Conservation (phyloP, 2,113 vertebrate species). For the Elgaria multicarinata region DNA sequence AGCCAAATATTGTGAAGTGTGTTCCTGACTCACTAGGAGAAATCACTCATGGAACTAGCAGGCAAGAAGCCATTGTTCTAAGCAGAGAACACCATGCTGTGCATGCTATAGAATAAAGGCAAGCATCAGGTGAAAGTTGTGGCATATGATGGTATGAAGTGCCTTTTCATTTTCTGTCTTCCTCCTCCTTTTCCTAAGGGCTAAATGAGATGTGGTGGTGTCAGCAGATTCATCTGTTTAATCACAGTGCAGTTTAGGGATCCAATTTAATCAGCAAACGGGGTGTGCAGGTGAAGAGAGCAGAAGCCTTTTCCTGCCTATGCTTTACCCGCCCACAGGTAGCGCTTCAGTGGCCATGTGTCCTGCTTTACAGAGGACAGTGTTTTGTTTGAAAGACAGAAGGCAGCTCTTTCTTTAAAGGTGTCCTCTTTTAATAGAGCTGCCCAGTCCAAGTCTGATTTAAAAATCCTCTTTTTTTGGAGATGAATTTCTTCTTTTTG, state of each 20-base stretch:
- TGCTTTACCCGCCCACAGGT: not conserved
- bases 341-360: not conserved
- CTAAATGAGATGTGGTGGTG: not conserved
- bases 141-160: conserved; percentile 66
- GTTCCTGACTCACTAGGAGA: conserved; percentile 62
- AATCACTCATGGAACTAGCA: conserved; percentile 67
- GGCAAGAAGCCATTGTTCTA: conserved; percentile 58
- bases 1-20: conserved; percentile 62
- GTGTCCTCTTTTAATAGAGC: not conserved
- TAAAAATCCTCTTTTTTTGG: not conserved
- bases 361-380: not conserved
- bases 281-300: not conserved
- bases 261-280: not conserved
- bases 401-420: not conserved
- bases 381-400: not conserved
- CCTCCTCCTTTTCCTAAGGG: not conserved
- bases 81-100: conserved; percentile 55
- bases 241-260: not conserved
- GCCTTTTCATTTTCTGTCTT: conserved; percentile 43
- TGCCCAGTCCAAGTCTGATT: not conserved
- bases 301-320: not conserved
- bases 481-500: not conserved
- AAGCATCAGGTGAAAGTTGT: conserved; percentile 53
- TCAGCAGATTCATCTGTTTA: not conserved
- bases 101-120: conserved; percentile 68